Percentiles rank a stretch among this genome's conserved stretches.
Evolutionary conservation across 2,113 vertebrate genomes (phyloP).

Genomic region (Bufo gargarizans): DNA sequence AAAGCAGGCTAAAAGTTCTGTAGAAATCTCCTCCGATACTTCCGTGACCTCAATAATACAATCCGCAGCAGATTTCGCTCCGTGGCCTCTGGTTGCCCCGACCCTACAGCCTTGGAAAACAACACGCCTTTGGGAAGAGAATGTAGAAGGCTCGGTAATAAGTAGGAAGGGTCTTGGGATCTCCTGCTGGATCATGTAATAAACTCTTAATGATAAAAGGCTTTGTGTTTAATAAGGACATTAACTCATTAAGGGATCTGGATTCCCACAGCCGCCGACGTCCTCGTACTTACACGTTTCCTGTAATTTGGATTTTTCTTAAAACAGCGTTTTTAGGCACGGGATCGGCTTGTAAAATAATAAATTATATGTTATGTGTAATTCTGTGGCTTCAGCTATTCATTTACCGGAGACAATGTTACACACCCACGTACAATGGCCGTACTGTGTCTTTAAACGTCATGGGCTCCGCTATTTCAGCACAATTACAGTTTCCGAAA

Average conservation of each 20-base stretch:
- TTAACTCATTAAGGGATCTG: slow-evolving; percentile 39
- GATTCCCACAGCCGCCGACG: background rate
- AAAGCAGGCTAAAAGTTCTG: too few species aligned
- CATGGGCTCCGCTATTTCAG: background rate
- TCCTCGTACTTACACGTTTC: background rate
- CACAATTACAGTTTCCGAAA: background rate
- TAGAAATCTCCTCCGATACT: background rate
- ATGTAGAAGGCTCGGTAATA: background rate
- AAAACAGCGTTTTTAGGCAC: background rate
- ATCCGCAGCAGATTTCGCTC: background rate
- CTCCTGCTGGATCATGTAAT: background rate
- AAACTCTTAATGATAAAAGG: background rate
- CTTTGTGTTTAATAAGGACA: background rate
- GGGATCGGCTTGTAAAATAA: slow-evolving; percentile 33
- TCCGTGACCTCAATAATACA: background rate
- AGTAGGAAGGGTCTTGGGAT: background rate
- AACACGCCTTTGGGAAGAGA: background rate
- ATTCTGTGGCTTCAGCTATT: background rate
- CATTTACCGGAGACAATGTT: slow-evolving; percentile 16
- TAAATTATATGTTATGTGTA: slow-evolving; percentile 14
- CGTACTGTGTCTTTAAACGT: slow-evolving; percentile 8
- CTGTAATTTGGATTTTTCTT: slow-evolving; percentile 13
- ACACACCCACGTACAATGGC: background rate
- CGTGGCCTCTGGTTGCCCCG: background rate
- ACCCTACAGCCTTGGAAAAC: background rate